Conservation (phyloP, 2,113 vertebrate species). For the Apodemus speciosus region DNA sequence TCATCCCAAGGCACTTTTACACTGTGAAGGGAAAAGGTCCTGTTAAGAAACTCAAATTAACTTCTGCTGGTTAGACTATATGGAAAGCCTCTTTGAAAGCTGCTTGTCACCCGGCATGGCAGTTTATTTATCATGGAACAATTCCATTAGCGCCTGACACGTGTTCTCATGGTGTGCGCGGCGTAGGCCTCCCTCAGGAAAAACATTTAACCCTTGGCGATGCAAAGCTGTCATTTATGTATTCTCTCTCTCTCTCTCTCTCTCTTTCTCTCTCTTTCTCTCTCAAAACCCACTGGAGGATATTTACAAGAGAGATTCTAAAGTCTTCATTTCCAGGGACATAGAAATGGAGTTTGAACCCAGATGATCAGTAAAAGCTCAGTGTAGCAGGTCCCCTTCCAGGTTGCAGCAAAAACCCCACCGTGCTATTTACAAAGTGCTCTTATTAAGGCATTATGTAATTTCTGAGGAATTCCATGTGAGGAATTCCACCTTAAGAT, state of each 20-base stretch:
- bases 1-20: slow-evolving; percentile 83
- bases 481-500: background rate
- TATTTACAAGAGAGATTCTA: slow-evolving; percentile 69
- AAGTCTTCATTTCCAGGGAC: slow-evolving; percentile 68
- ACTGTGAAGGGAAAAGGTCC: slow-evolving; percentile 82
- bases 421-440: background rate
- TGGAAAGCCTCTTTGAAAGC: slow-evolving; percentile 76
- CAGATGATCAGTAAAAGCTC: slow-evolving; percentile 50
- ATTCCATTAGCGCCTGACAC: slow-evolving; percentile 74
- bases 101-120: slow-evolving; percentile 57
- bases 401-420: background rate
- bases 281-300: slow-evolving; percentile 17
- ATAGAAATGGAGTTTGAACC: slow-evolving; percentile 63
- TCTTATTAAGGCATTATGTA: background rate
- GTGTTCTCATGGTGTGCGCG: slow-evolving; percentile 37
- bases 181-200: slow-evolving; percentile 72
- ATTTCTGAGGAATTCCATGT: background rate
- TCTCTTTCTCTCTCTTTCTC: slow-evolving; percentile 49
- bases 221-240: slow-evolving; percentile 63
- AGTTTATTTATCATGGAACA: slow-evolving; percentile 80
- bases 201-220: slow-evolving; percentile 75
- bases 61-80: slow-evolving; percentile 80
- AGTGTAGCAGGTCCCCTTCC: background rate
- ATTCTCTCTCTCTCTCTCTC: slow-evolving; percentile 48
- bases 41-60: slow-evolving; percentile 85